Conservation (phyloP, 92 coral and sea anemone genomes). For the Palythoa heliodiscus region DNA sequence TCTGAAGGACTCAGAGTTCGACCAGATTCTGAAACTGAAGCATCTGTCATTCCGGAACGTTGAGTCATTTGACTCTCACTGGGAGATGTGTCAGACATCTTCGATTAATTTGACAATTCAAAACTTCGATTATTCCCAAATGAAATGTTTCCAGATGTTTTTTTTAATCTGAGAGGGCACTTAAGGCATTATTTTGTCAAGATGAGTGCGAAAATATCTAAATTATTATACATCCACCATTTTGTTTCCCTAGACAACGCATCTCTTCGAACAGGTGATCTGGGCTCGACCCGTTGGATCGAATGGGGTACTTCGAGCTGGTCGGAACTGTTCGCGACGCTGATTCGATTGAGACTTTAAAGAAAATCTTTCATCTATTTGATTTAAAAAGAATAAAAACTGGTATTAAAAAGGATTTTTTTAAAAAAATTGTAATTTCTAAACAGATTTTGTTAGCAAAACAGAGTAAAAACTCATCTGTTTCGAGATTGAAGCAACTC, state of each 20-base stretch:
- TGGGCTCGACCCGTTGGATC: neutral
- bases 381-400: neutral
- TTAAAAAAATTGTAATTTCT: neutral
- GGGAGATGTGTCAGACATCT: slow-evolving; percentile 38
- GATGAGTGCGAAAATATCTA: neutral
- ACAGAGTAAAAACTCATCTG: neutral
- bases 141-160: neutral
- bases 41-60: slow-evolving; percentile 34
- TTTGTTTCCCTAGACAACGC: slow-evolving; percentile 76
- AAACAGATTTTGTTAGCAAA: neutral
- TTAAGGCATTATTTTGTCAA: neutral
- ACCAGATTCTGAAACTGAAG: slow-evolving; percentile 22
- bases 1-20: slow-evolving; percentile 49
- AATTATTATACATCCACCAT: slow-evolving; percentile 52
- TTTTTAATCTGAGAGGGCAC: neutral
- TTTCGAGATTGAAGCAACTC: neutral
- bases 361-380: no score
- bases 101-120: neutral
- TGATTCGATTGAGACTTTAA: neutral
- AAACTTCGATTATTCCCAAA: neutral
- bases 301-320: neutral
- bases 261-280: slow-evolving; percentile 24
- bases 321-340: slow-evolving; percentile 4
- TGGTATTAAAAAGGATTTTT: neutral
- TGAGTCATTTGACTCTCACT: slow-evolving; percentile 37